These are phyloP conservation scores for Luperina nickerlii DNA, from an alignment of 2,888 invertebrate genomes.

Conservation along the genomic window DNA sequence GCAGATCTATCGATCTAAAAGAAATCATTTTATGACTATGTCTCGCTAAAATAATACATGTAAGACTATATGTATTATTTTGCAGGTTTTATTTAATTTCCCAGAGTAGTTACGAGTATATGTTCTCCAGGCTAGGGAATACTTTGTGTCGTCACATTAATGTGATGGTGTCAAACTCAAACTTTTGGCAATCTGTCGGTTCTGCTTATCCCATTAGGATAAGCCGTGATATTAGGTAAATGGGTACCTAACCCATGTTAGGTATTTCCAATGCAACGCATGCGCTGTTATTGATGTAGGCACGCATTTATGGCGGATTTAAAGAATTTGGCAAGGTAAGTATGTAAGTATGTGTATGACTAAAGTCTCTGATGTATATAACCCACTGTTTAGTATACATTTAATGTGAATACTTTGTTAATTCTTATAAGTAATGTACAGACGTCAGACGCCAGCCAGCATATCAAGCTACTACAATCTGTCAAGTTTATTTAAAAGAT, in stretches of 20 bases:
- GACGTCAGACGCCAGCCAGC: too few relatives aligned
- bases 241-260: not conserved
- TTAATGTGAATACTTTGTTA: conserved; percentile 23
- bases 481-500: too few relatives aligned
- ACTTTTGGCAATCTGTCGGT: not conserved
- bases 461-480: too few relatives aligned
- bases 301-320: conserved; percentile 10
- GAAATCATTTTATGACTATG: not conserved
- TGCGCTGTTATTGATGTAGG: conserved; percentile 12
- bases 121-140: not conserved
- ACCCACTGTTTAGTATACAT: conserved; percentile 29
- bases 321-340: conserved; percentile 13
- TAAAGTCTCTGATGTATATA: conserved; percentile 8
- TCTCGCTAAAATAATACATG: not conserved
- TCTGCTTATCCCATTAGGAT: not conserved
- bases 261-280: conserved; percentile 1
- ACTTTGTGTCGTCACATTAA: not conserved
- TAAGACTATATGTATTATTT: too few relatives aligned
- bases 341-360: not conserved
- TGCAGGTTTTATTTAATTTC: not conserved
- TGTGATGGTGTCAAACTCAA: not conserved
- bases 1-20: not conserved
- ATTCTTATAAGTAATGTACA: conserved; percentile 15
- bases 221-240: not conserved
- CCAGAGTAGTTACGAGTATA: not conserved